phyloP scores from a whole-genome alignment of 2,888 invertebrate species.

The Cheilosia impressa region DNA sequence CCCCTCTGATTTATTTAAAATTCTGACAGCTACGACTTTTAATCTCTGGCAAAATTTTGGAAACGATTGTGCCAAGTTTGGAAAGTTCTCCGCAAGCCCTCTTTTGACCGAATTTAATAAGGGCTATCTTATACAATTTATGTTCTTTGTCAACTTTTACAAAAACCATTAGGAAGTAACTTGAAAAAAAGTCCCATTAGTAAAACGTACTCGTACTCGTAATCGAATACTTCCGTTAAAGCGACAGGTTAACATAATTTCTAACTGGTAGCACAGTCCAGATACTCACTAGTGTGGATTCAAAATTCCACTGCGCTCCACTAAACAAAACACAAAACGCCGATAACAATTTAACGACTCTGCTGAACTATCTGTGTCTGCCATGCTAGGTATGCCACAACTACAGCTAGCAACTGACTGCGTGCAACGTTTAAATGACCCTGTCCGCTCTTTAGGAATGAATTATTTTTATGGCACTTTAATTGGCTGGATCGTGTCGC shows the following conservation, averaged over 20 bases:
- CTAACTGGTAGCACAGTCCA: conserved; percentile 28
- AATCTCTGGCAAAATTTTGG: too few relatives aligned
- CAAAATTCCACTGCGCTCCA: not conserved
- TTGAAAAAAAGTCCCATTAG: too few relatives aligned
- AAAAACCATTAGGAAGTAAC: too few relatives aligned
- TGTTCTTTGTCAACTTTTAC: too few relatives aligned
- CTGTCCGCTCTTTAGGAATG: conserved; percentile 58
- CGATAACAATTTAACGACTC: conserved; percentile 52
- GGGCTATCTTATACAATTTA: too few relatives aligned
- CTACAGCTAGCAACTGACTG: conserved; percentile 1
- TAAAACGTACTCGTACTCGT: not conserved
- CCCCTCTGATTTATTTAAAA: too few relatives aligned
- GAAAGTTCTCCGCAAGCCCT: too few relatives aligned
- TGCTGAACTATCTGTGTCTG: conserved; percentile 7
- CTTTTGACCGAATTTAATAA: too few relatives aligned
- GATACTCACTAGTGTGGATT: not conserved
- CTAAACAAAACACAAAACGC: conserved; percentile 49
- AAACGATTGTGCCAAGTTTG: too few relatives aligned
- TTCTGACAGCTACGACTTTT: too few relatives aligned
- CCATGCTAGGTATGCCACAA: not conserved
- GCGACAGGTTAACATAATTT: not conserved
- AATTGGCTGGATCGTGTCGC: conserved; percentile 55
- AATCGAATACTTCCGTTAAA: conserved; percentile 24
- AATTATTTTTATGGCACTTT: conserved; percentile 73
- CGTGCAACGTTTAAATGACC: conserved; percentile 62